Base-by-base conservation (phyloP, 1,140 invertebrate species). In the Cotesia typhae region DNA sequence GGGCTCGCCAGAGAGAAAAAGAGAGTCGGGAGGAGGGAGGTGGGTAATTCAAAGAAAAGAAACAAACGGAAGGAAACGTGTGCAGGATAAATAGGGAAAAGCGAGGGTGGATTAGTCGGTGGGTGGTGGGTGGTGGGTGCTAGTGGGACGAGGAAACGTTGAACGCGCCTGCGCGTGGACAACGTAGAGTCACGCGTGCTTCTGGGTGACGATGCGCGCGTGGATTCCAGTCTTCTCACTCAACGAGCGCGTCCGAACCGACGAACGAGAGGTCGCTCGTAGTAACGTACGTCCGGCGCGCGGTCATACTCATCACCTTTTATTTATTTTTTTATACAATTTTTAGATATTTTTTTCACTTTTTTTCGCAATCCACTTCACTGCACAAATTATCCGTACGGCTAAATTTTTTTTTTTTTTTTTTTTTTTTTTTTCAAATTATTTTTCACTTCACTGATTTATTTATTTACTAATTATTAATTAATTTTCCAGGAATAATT, bases 251-350 rank as follows among this genome's bases (percentile, higher is more conserved):
- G 41, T 51, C 36, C n/a, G 28, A 52, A 57, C 69, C 7, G 17
- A 57, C 20, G 71, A 36, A 60, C 63, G 71, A 67, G 71, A 72
- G 68, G 65, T 60, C 72, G 55, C 72, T 70, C 73, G 67, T 70
- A 4, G 63, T 57, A 61, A 71, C 61, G 60, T 74, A 47, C 73
- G 75, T 72, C 73, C 75, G 76, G 70, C 70, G 67, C 74, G 60
- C 70, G 72, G 72, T 67, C 77, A 77, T 78, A 68, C 72, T 78
- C 71, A 67, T 68, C 70, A 73, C 65, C 20, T 20, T 20, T 10
- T 59, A 17, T 20, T 71, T 60, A 55, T 20, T 59, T 28, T 59
- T 64, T 66, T 36, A 47, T 51, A 14, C 12, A 37, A 65, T 41
- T 47, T 71, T 57, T 37, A 28, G 3, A 28, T 28, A 52, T 57